Percentiles rank a stretch among this genome's conserved stretches.
phyloP scores from a whole-genome alignment of 2,113 vertebrate genomes.

The zebrafish (Danio rerio) region DNA sequence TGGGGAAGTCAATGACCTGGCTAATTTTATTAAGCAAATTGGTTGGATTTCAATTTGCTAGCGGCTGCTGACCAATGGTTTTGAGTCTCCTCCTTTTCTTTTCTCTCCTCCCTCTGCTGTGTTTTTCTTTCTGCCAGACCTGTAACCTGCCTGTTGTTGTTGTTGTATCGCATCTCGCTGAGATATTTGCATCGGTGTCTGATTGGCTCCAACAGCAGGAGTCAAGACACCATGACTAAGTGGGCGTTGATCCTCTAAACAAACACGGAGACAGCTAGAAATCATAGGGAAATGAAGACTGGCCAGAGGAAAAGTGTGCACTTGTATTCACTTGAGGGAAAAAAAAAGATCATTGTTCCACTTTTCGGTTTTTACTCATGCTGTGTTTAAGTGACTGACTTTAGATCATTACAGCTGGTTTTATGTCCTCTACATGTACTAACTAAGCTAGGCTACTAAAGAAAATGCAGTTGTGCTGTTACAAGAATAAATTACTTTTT shows the following conservation, averaged over 20 bases:
- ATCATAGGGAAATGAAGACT: conserved; percentile 34
- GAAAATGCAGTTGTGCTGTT: no score
- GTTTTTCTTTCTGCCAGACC: conserved; percentile 15
- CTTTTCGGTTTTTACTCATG: background rate
- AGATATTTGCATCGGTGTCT: conserved; percentile 37
- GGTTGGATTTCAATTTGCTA: conserved; percentile 70
- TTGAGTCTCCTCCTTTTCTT: conserved; percentile 45
- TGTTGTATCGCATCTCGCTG: conserved; percentile 37
- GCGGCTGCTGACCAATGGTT: conserved; percentile 66
- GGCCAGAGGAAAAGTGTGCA: background rate
- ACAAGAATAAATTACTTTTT: no score
- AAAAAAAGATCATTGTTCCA: background rate
- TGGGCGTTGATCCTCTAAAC: conserved; percentile 40
- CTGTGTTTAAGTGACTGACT: conserved; percentile 1
- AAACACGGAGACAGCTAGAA: conserved; percentile 22
- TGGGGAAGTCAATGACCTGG: conserved; percentile 64
- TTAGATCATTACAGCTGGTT: background rate
- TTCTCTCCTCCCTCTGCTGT: conserved; percentile 15
- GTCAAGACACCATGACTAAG: conserved; percentile 42
- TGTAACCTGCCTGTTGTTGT: conserved; percentile 32
- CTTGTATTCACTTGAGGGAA: background rate
- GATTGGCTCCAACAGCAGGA: conserved; percentile 37
- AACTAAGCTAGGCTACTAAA: no score
- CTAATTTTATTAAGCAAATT: conserved; percentile 84
- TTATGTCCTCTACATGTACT: no score